These are phyloP conservation scores for Homalodisca vitripennis DNA, from an alignment of 1,140 invertebrate species.

Conservation along the genomic window DNA sequence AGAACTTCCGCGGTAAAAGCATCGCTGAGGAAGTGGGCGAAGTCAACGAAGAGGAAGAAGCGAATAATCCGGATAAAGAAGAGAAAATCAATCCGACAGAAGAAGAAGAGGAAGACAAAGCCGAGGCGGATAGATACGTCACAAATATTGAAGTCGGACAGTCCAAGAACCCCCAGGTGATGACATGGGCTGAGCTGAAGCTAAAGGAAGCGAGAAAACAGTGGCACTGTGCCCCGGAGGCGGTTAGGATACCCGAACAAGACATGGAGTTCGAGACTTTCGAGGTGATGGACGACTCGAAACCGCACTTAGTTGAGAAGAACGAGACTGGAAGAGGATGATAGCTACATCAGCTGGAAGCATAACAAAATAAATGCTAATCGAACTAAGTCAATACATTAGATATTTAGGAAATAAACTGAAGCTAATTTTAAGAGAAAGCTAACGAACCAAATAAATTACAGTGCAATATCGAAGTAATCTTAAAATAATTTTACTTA, in stretches of 20 bases:
- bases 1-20: constrained; percentile 30
- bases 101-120: constrained; percentile 42
- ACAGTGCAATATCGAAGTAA: no score
- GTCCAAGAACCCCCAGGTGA: constrained; percentile 45
- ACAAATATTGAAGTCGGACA: not conserved
- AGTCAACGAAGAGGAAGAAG: constrained; percentile 19
- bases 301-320: constrained; percentile 14
- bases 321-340: constrained; percentile 12
- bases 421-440: not conserved
- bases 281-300: constrained; percentile 54
- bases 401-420: not conserved
- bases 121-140: constrained; percentile 47
- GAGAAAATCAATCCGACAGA: constrained; percentile 37
- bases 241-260: constrained; percentile 60
- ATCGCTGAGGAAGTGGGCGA: constrained; percentile 32
- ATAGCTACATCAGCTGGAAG: no score
- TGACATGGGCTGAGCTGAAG: constrained; percentile 47
- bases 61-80: constrained; percentile 41
- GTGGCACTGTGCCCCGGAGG: constrained; percentile 44
- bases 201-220: constrained; percentile 43
- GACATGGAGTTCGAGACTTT: constrained; percentile 84
- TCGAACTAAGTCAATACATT: not conserved
- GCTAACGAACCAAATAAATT: no score
- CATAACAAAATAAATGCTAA: no score
- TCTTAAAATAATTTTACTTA: no score